phyloP scores from a whole-genome alignment of 2,797 vertebrate species.

The Aselliscus stoliczkanus region DNA sequence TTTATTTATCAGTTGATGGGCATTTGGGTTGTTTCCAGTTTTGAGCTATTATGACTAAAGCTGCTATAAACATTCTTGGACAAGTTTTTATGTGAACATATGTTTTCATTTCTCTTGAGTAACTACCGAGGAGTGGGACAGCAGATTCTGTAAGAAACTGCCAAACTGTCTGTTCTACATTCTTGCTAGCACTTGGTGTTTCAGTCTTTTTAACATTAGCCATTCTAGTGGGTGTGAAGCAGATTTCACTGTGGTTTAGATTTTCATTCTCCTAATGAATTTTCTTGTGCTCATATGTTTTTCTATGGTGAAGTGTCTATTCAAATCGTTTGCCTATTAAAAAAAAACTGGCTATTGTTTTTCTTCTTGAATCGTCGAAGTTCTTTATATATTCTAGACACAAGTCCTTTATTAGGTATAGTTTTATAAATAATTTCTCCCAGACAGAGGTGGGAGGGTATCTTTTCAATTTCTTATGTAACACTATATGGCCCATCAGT shows the following conservation, averaged over 20 bases:
- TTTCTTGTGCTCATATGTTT: not conserved
- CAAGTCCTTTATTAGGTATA: not conserved
- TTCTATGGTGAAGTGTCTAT: not conserved
- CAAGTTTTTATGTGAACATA: not conserved
- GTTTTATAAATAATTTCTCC: not conserved
- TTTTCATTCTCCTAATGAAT: not conserved
- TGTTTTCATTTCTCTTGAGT: not conserved
- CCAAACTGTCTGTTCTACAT: not conserved
- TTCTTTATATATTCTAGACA: not conserved
- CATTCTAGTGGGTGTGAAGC: not conserved
- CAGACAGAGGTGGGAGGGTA: not conserved
- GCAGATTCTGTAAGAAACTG: not conserved
- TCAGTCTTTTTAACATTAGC: not conserved
- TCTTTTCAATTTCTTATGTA: not conserved
- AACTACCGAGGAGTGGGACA: not conserved
- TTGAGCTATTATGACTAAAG: not conserved
- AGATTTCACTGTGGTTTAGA: not conserved
- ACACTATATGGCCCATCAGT: not conserved
- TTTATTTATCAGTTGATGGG: not conserved
- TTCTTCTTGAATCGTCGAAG: not conserved
- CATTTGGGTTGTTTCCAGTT: not conserved
- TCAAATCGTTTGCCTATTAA: not conserved
- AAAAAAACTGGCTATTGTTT: not conserved
- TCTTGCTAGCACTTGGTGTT: not conserved
- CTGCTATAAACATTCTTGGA: not conserved